Conservation (phyloP, 2,113 vertebrate species). For the Monopterus albus region DNA sequence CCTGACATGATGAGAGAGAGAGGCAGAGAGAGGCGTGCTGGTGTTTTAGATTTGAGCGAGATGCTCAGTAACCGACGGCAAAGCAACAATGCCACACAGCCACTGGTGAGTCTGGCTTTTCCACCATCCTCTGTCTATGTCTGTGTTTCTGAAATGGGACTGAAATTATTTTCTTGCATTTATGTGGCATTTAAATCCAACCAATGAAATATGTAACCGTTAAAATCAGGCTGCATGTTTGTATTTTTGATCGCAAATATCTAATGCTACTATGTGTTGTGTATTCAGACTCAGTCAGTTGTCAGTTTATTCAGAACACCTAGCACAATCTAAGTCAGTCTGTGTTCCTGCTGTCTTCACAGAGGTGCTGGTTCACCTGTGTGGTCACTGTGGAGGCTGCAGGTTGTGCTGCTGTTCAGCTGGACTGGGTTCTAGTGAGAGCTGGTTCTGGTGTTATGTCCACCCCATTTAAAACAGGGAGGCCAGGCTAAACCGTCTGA, state of each 20-base stretch:
- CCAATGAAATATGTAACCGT: background rate
- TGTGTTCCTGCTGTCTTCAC: no score
- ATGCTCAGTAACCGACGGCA: constrained; percentile 65
- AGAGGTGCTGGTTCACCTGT: no score
- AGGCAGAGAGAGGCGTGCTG: background rate
- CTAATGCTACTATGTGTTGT: no score
- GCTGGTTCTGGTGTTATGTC: no score
- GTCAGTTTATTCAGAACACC: no score
- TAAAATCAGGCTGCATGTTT: background rate
- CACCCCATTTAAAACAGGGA: no score
- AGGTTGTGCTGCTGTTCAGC: no score
- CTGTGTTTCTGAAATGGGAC: background rate
- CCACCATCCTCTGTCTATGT: constrained; percentile 30
- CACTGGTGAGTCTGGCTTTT: constrained; percentile 67
- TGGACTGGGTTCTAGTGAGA: no score
- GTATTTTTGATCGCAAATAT: background rate
- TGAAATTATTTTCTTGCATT: background rate
- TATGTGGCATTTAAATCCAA: background rate
- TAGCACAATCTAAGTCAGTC: no score
- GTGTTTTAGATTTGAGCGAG: constrained; percentile 34
- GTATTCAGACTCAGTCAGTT: background rate
- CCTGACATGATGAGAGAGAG: constrained; percentile 7
- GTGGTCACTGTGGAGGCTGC: no score
- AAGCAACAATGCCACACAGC: constrained; percentile 61
- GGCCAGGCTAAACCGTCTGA: no score